These are phyloP conservation scores for Perca flavescens DNA, from an alignment of 2,113 vertebrate species.

Conservation along the genomic window DNA sequence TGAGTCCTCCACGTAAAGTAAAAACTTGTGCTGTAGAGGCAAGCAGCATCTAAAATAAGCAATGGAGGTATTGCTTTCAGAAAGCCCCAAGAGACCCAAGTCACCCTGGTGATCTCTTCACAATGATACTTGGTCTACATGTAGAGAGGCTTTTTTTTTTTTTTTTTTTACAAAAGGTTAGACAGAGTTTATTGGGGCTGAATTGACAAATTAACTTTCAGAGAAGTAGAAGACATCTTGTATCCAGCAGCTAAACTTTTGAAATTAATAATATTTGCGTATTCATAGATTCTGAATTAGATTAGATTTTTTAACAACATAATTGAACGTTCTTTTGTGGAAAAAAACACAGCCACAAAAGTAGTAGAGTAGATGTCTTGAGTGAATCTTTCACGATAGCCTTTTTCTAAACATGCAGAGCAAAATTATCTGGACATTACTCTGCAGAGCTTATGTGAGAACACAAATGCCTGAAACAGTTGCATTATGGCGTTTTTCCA, in stretches of 20 bases:
- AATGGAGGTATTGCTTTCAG: conserved; percentile 64
- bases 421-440: no score
- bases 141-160: conserved; percentile 65
- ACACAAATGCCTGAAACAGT: no score
- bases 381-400: background rate
- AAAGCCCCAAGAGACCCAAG: conserved; percentile 69
- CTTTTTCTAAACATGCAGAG: no score
- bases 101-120: conserved; percentile 65
- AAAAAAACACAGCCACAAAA: background rate
- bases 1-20: conserved; percentile 76
- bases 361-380: background rate
- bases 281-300: background rate
- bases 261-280: background rate
- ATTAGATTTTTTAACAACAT: background rate
- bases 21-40: conserved; percentile 42
- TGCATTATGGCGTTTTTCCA: no score
- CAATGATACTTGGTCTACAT: conserved; percentile 65
- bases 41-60: conserved; percentile 78
- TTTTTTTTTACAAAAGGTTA: conserved; percentile 52
- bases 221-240: background rate
- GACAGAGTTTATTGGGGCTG: conserved; percentile 46
- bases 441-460: no score
- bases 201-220: background rate
- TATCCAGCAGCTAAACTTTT: background rate
- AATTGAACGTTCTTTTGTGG: background rate